Base-by-base conservation (phyloP, 2,888 invertebrate genomes). In the Drosophila monieri region DNA sequence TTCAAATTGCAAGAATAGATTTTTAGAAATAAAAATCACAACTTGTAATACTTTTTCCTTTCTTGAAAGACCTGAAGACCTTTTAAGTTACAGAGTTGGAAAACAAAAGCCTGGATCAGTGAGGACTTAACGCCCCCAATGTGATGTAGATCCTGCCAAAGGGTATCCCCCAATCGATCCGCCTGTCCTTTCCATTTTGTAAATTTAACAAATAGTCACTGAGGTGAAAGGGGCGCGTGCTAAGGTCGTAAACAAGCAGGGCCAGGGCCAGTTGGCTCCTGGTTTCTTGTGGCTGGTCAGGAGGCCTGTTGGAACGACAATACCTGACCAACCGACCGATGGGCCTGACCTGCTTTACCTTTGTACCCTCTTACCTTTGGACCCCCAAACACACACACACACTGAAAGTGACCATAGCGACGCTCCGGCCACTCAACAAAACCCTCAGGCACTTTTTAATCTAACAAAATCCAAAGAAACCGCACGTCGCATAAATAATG, bases 391-490 rank as follows among this genome's bases (percentile, higher is more conserved):
- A 60, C 47, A 53, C 30, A 23, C 41, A 35, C 47, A 54, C 32
- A 47, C 49, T 56, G 43, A 21, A 66, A 68, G 84, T 84, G 88
- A 88, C 81, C 81, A 80, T 85, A 76, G 51, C 80, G 88, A 84
- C 88, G 85, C 74, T 66, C 46, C 14, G 67, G 81, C 87, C 87
- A 84, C 81, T 81, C 81, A 78, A 74, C 73, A 76, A 88, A 88
- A 87, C 81, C 81, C 81, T 88, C 87, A 83, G 84, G 86, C 89
- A 85, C 88, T 84, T 84, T 84, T 84, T 84, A 84, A 84, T 88
- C 85, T 85, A 88, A 88, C 84, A 88, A 85, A 88, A 84, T 88
- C 89, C 86, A 85, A 88, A 88, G 89, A 89, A 85, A 85, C 89
- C 89, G 88, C 89, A 85, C 89, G 87, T 80, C 86, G 85, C 89